Evolutionary conservation across 2,113 vertebrate species (phyloP).

Genomic region (Melanostigma gelatinosum): DNA sequence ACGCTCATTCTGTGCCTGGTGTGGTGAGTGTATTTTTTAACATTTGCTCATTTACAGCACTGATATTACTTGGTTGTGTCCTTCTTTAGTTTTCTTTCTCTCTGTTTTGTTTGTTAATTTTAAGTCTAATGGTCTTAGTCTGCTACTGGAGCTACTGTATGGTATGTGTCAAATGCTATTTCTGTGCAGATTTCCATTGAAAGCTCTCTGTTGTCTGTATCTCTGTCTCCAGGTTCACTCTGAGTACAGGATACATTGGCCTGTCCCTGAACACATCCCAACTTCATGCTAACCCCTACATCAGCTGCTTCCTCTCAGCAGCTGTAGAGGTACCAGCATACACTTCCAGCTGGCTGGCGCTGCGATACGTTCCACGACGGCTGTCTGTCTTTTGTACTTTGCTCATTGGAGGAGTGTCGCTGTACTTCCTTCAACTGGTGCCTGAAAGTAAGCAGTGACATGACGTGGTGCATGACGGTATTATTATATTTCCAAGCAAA

Average conservation of each 20-base stretch:
- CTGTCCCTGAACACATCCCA: slow-evolving; percentile 88
- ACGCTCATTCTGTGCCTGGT: slow-evolving; percentile 86
- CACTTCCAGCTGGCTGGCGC: slow-evolving; percentile 83
- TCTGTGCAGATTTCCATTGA: neutral
- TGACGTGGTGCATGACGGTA: neutral
- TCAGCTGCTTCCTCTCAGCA: slow-evolving; percentile 89
- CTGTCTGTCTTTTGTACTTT: slow-evolving; percentile 77
- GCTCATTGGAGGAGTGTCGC: slow-evolving; percentile 83
- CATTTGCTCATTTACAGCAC: neutral
- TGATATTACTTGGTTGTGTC: too few species aligned
- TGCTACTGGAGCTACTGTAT: neutral
- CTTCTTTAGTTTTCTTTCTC: neutral
- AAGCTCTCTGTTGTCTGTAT: neutral
- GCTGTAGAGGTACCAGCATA: slow-evolving; percentile 88
- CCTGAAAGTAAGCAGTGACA: slow-evolving; percentile 81
- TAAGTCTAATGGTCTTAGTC: neutral
- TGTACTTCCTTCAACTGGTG: slow-evolving; percentile 87
- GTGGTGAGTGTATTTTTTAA: slow-evolving; percentile 80
- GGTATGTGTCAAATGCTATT: neutral
- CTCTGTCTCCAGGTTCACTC: slow-evolving; percentile 54
- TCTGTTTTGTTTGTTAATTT: neutral
- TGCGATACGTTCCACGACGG: slow-evolving; percentile 80
- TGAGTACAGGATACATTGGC: slow-evolving; percentile 84
- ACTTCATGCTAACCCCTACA: slow-evolving; percentile 83
- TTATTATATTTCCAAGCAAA: neutral